Evolutionary conservation across 30 jellyfish, hydroid and myxozoan species (phyloP).

Genomic region (Rhopilema esculentum): DNA sequence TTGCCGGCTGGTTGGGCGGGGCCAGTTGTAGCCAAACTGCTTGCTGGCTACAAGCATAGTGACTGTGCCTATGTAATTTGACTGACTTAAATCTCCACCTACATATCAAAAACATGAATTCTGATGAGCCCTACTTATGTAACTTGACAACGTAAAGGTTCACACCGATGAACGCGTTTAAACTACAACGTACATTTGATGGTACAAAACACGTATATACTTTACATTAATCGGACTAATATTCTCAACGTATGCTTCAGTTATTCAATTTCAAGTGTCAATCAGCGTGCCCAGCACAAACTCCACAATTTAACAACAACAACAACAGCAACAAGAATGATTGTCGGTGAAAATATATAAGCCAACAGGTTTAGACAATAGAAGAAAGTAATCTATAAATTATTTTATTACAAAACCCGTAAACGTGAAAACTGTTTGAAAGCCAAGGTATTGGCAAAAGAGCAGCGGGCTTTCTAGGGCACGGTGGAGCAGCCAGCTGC

Average conservation of each 20-base stretch:
- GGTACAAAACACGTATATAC: conserved; percentile 1
- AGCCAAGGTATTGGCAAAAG: neutral
- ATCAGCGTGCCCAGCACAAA: conserved; percentile 81
- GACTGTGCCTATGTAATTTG: too few relatives aligned
- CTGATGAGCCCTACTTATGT: neutral
- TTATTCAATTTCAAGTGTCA: neutral
- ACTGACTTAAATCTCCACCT: neutral
- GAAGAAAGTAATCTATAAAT: conserved; percentile 36
- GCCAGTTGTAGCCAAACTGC: too few relatives aligned
- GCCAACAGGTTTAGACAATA: conserved; percentile 24
- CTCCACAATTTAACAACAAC: conserved; percentile 7
- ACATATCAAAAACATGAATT: neutral
- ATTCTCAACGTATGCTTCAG: too few relatives aligned
- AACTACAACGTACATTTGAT: neutral
- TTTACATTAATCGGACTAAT: neutral
- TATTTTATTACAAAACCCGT: conserved; percentile 55
- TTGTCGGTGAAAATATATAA: conserved; percentile 42
- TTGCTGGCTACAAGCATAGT: too few relatives aligned
- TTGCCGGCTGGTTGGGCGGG: too few relatives aligned
- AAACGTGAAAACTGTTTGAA: neutral
- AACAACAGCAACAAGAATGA: conserved; percentile 39
- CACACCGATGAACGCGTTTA: conserved; percentile 34
- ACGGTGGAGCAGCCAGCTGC: too few relatives aligned
- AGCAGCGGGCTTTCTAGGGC: too few relatives aligned
- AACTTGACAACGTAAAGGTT: neutral